Percentiles rank a stretch among this genome's conserved stretches.
Evolutionary conservation across 2,113 vertebrate species (phyloP).

Genomic region (Calonectris borealis): DNA sequence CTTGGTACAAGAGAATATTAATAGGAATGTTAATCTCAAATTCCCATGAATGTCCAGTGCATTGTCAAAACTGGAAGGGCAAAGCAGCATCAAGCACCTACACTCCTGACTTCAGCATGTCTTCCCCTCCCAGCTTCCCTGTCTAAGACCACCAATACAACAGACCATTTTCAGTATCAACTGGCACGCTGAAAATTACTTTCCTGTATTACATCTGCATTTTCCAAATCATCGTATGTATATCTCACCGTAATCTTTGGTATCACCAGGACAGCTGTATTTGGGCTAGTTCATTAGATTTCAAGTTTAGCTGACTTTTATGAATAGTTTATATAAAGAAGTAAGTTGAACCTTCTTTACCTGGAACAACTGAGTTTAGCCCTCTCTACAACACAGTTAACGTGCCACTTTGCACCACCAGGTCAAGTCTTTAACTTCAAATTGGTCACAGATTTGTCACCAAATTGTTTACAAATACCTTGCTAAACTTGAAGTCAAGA

Average conservation of each 20-base stretch:
- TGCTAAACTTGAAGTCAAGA: neutral
- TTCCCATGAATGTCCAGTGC: neutral
- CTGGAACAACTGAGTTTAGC: neutral
- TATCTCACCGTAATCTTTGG: neutral
- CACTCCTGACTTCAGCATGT: neutral
- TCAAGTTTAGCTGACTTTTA: neutral
- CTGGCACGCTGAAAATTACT: neutral
- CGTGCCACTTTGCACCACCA: neutral
- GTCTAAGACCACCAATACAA: neutral
- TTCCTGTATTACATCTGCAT: neutral
- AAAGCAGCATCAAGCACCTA: neutral
- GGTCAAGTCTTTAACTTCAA: neutral
- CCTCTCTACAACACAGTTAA: neutral
- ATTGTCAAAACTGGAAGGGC: neutral
- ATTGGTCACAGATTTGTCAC: neutral
- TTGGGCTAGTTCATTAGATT: neutral
- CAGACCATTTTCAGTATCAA: neutral
- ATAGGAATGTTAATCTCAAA: neutral
- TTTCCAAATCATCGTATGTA: neutral
- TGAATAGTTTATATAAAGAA: neutral
- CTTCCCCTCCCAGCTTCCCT: neutral
- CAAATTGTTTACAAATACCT: neutral
- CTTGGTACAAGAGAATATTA: neutral
- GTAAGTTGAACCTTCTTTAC: neutral
- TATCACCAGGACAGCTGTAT: neutral